These are phyloP conservation scores for Drosophila affinis DNA, from an alignment of 2,888 invertebrate species.

Conservation along the genomic window DNA sequence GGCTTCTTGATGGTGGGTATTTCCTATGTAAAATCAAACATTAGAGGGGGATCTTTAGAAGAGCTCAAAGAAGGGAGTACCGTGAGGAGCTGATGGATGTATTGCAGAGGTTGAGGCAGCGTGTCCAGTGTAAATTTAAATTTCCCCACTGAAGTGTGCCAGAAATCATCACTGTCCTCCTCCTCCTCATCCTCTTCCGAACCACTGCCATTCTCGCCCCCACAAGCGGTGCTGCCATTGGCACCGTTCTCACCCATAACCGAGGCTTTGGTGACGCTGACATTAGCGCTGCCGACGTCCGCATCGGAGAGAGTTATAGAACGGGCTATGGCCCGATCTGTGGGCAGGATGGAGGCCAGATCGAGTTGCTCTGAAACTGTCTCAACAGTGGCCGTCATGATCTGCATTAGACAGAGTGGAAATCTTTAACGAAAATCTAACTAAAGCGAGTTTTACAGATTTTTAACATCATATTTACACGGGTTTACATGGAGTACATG, in stretches of 20 bases:
- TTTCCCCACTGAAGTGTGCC: slow-evolving; percentile 96
- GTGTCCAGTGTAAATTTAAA: slow-evolving; percentile 95
- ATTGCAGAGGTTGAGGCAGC: slow-evolving; percentile 95
- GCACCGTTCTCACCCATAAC: slow-evolving; percentile 86
- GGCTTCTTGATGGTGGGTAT: slow-evolving; percentile 92
- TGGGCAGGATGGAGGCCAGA: slow-evolving; percentile 92
- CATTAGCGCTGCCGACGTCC: slow-evolving; percentile 91
- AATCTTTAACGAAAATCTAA: not conserved
- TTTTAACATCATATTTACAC: slow-evolving; percentile 15
- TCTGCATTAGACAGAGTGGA: slow-evolving; percentile 85
- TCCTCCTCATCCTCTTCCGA: slow-evolving; percentile 88
- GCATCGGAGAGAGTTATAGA: slow-evolving; percentile 94
- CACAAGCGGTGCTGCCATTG: slow-evolving; percentile 88
- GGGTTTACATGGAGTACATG: slow-evolving; percentile 59
- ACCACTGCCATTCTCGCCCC: slow-evolving; percentile 87
- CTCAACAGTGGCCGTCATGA: slow-evolving; percentile 97
- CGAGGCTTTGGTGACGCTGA: slow-evolving; percentile 88
- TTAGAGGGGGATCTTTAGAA: not conserved
- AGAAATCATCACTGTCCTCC: slow-evolving; percentile 91
- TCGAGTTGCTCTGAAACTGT: slow-evolving; percentile 96
- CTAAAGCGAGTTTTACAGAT: not conserved
- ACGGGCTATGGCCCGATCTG: slow-evolving; percentile 92
- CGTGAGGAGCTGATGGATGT: slow-evolving; percentile 94
- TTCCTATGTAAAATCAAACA: slow-evolving; percentile 85
- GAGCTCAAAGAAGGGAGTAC: slow-evolving; percentile 55